Base-by-base conservation (phyloP, 2,888 invertebrate genomes). In the Pammene fasciana region DNA sequence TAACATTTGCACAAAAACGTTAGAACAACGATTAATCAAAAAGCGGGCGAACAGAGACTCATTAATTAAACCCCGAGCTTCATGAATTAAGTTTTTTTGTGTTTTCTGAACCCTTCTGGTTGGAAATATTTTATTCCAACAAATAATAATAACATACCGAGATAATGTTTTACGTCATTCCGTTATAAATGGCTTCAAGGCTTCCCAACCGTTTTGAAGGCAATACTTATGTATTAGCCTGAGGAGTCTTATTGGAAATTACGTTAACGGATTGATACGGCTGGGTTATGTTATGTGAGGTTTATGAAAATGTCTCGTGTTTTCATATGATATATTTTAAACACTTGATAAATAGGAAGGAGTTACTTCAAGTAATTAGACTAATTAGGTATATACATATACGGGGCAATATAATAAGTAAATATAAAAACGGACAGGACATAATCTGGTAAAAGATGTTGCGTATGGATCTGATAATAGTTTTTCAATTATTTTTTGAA, bases 31-130 rank as follows among this genome's bases (percentile, higher is more conserved):
- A 65, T 65, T 70, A 65, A 65, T 70, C 65, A 65, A 70, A 70
- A 70, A 70, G 54, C 54, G 59, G 54, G 68, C 68, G 65, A 70
- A 70, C 70, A 65, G 65, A 52, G 68, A 65, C 65, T 60, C 65
- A 70, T 70, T 70, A 70, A 70, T 70, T 70, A 60, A 60, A 65
- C 46, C 60, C 46, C 41, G 41, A 46, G 70, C 65, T 70, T 70
- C 55, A 54, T 65, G 70, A 70, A 70, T 60, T 70, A 70, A 60
- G 59, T 14, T 65, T 59, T 65, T 68, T 65, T 38, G 26, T 41
- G 46, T 52, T 59, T 59, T 65, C 36, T 46, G 70, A 65, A 60
- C 65, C 70, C 65, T 59, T 65, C 52, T 57, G 68, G 50, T 9
- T 41, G 26, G 64, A 68, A 59, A 65, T 64, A 52, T 56, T 65